These are phyloP conservation scores for Pipra filicauda DNA, from an alignment of 2,113 vertebrate species.

Conservation along the genomic window DNA sequence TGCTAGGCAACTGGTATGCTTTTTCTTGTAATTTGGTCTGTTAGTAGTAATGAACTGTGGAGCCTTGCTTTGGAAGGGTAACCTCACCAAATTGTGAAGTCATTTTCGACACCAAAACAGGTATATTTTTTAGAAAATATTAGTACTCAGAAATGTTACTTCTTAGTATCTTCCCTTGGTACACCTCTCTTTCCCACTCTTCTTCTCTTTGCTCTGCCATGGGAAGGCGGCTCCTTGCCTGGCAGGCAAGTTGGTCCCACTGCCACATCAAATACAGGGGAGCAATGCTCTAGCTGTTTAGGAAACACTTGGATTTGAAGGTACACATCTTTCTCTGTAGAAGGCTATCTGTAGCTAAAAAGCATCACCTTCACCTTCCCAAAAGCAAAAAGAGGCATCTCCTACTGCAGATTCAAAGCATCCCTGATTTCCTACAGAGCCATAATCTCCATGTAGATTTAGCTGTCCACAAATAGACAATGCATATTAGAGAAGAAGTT, in stretches of 20 bases:
- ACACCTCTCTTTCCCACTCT: not conserved
- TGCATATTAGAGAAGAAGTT: not conserved
- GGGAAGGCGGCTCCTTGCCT: not conserved
- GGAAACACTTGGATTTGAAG: not conserved
- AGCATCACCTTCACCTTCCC: not conserved
- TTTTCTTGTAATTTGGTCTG: not conserved
- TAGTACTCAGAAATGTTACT: not conserved
- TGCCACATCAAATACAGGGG: rapidly evolving
- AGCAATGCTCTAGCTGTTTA: not conserved
- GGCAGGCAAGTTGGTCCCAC: not conserved
- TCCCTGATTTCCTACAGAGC: not conserved
- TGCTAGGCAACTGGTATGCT: not conserved
- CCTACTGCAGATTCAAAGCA: not conserved
- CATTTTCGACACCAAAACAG: not conserved
- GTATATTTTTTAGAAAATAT: not conserved
- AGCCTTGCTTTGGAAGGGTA: not conserved
- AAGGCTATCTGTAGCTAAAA: not conserved
- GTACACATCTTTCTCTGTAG: not conserved
- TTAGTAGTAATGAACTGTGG: not conserved
- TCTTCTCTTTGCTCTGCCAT: not conserved
- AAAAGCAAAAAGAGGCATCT: not conserved
- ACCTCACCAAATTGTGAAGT: not conserved
- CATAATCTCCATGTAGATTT: not conserved
- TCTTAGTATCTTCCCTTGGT: not conserved
- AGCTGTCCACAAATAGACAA: not conserved